phyloP scores from a whole-genome alignment of 2,888 invertebrate species.

The Rhagonycha lutea region DNA sequence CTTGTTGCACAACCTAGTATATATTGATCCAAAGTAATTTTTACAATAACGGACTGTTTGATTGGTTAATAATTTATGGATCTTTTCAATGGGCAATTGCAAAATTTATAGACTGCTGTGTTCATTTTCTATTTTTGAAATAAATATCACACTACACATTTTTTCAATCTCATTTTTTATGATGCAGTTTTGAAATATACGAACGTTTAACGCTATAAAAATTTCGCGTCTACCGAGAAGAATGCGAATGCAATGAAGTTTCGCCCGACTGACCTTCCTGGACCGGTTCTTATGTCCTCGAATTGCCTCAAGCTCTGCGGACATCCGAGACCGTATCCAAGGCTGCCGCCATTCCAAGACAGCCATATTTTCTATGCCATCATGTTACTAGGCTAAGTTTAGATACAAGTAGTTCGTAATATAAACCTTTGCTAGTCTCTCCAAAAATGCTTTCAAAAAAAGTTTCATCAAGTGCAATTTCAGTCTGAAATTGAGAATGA shows the following conservation, averaged over 20 bases:
- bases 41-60: neutral
- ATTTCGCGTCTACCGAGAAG: constrained; percentile 19
- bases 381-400: constrained; percentile 34
- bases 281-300: constrained; percentile 41
- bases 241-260: constrained; percentile 34
- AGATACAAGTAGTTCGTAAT: neutral
- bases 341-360: constrained; percentile 28
- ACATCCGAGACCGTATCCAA: constrained; percentile 35
- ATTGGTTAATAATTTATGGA: neutral
- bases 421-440: neutral
- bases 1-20: neutral
- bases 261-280: constrained; percentile 41
- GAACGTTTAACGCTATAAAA: constrained; percentile 1
- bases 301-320: constrained; percentile 31
- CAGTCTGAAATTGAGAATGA: neutral
- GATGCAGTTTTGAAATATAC: neutral
- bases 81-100: neutral
- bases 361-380: constrained; percentile 31
- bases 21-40: neutral
- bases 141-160: neutral
- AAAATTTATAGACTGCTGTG: neutral
- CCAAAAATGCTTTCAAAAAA: neutral
- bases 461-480: neutral
- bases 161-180: neutral
- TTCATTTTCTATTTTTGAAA: neutral